Evolutionary conservation across 2,888 invertebrate genomes (phyloP).

Genomic region (Timema cristinae): DNA sequence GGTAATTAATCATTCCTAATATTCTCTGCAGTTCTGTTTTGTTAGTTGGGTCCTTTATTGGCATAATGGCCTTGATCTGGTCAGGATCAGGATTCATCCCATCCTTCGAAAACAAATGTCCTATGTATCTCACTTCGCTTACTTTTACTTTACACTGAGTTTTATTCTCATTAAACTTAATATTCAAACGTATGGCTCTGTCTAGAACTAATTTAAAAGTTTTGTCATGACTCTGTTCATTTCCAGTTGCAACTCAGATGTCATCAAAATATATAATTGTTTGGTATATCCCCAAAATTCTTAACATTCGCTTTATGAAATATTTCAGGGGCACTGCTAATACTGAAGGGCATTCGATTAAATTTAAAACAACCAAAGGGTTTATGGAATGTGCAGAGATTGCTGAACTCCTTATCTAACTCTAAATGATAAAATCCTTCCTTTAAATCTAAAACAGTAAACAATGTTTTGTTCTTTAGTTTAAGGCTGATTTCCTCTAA

Average conservation of each 20-base stretch:
- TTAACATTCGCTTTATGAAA: too few relatives aligned
- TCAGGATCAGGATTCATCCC: not conserved
- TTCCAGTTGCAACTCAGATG: not conserved
- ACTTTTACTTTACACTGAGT: not conserved
- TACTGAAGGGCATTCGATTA: too few relatives aligned
- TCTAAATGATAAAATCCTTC: too few relatives aligned
- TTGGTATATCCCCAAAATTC: too few relatives aligned
- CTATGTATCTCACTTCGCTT: not conserved
- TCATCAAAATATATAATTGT: not conserved
- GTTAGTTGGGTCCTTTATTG: not conserved
- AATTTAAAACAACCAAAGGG: too few relatives aligned
- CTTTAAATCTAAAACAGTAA: too few relatives aligned
- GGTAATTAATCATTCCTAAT: not conserved
- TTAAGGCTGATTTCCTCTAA: slow-evolving; percentile 4
- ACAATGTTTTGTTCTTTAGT: too few relatives aligned
- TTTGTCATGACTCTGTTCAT: not conserved
- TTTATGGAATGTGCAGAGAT: too few relatives aligned
- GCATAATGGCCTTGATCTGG: not conserved
- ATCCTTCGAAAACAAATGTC: not conserved
- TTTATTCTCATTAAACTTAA: slow-evolving; percentile 6
- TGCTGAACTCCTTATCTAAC: too few relatives aligned
- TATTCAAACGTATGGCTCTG: not conserved
- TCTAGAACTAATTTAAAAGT: not conserved
- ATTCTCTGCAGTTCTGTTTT: not conserved
- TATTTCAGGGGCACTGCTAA: too few relatives aligned